Evolutionary conservation across 2,888 invertebrate genomes (phyloP).

Genomic region (Troilus luridus): DNA sequence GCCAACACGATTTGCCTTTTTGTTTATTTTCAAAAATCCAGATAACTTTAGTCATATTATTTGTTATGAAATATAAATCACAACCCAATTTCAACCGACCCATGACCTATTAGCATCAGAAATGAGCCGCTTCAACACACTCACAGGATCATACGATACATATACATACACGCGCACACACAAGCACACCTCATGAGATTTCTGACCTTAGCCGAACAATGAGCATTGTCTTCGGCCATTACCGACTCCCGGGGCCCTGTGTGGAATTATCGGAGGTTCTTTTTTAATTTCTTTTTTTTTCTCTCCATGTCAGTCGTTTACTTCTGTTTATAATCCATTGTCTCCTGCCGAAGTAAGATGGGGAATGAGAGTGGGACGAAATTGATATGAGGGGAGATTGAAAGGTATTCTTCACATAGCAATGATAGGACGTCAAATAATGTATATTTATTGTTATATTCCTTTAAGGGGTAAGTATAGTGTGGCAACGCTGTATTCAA

Average conservation of each 20-base stretch:
- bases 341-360: neutral
- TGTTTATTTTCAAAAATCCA: neutral
- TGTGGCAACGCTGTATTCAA: too few species aligned
- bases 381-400: neutral
- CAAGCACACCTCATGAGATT: neutral
- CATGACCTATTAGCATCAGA: conserved; percentile 29
- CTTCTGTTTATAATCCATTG: conserved; percentile 44
- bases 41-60: neutral
- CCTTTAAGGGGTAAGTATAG: too few species aligned
- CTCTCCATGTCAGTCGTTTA: conserved; percentile 22
- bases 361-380: neutral
- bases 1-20: too few species aligned
- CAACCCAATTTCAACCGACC: neutral
- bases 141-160: neutral
- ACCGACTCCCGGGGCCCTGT: neutral
- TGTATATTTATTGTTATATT: too few species aligned
- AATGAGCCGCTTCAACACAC: neutral
- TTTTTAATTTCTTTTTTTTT: conserved; percentile 10
- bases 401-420: neutral
- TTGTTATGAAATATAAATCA: neutral
- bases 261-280: conserved; percentile 40
- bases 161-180: neutral
- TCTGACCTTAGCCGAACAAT: conserved; percentile 41
- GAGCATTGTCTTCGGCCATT: conserved; percentile 37
- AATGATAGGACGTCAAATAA: neutral